A percentile compares a stretch with the other conserved stretches of the same genome.
Conservation (phyloP, 2,113 vertebrate species). For the Ctenodactylus gundi region DNA sequence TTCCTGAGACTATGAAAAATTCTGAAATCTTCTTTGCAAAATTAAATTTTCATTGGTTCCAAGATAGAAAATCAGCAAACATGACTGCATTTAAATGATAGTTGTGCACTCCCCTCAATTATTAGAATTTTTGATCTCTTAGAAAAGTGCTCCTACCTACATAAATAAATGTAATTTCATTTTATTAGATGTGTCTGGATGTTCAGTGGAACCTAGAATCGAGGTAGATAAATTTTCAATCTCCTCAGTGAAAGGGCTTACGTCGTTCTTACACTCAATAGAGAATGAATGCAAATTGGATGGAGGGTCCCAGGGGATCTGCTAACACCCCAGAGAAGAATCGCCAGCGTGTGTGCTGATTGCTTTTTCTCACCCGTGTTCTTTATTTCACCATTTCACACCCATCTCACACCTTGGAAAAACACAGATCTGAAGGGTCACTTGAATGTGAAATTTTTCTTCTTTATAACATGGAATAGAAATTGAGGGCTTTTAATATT, state of each 20-base stretch:
- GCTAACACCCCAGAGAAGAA: neutral
- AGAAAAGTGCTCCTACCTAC: neutral
- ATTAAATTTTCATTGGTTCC: neutral
- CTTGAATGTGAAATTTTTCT: constrained; percentile 23
- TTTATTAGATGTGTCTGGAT: neutral
- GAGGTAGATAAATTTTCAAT: constrained; percentile 36
- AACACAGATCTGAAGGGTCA: constrained; percentile 30
- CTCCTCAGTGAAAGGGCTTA: constrained; percentile 40
- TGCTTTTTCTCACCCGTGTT: constrained; percentile 42
- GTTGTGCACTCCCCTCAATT: neutral
- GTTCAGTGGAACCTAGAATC: constrained; percentile 28
- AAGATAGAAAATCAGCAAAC: neutral
- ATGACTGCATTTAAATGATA: neutral
- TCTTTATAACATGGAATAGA: constrained; percentile 37
- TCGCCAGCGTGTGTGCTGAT: neutral
- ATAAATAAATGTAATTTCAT: constrained; percentile 44
- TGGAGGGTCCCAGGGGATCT: neutral
- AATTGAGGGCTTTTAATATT: constrained; percentile 32
- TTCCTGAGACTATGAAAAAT: neutral
- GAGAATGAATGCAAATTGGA: neutral
- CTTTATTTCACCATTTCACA: constrained; percentile 49
- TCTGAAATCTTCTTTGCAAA: constrained; percentile 31
- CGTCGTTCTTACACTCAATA: constrained; percentile 8
- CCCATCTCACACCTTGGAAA: constrained; percentile 54
- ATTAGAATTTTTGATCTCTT: constrained; percentile 34